Base-by-base conservation (phyloP, 2,113 vertebrate genomes). In the Lophius piscatorius region DNA sequence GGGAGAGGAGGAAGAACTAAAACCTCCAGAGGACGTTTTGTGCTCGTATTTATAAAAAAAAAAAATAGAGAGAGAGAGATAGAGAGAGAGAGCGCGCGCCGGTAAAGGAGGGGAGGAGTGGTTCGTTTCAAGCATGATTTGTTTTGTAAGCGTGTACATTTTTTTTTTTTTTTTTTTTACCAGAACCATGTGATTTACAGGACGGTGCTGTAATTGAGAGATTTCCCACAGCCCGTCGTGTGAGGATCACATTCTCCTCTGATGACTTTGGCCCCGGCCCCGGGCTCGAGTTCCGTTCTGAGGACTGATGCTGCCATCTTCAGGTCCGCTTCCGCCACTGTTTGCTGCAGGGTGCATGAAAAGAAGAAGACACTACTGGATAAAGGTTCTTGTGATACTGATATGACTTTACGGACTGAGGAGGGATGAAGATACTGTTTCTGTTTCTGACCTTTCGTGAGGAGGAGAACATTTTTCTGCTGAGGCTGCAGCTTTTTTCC, bases 231-330 rank as follows among this genome's bases (percentile, higher is more conserved):
- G 17, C 12, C 54, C 22, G 3, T 61, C 61, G 17, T 40, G 16
- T 35, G 28, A 78, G 51, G 47, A 59, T 64, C 58, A 38, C 36
- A 17, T 47, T 16, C 39, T 13, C 22, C 23, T 22, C 7, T 0
- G 70, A 58, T 42, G 52, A 29, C 59, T 47, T 58, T 2, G n/a
- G 18, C 35, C 59, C n/a, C 20, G 10, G 40, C 3, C 47, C 18
- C 61, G 44, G 13, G 47, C 33, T 22, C 18, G 18, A 6, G 14
- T 47, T 41, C 23, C 14, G 24, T 68, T 58, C 6, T 12, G 29
- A 84, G 70, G 85, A 76, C 57, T 66, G 68, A 82, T 89, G 87
- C 89, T 88, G 89, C 90, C 90, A 90, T 88, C 91, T 91, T 69
- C 80, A 83, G 91, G 85, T 23, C 9, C 22, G 16, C 11, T 29